A percentile compares a stretch with the other conserved stretches of the same genome.
Evolutionary conservation across 2,797 vertebrate species (phyloP).

Genomic region (Chaetodon trifasciatus): DNA sequence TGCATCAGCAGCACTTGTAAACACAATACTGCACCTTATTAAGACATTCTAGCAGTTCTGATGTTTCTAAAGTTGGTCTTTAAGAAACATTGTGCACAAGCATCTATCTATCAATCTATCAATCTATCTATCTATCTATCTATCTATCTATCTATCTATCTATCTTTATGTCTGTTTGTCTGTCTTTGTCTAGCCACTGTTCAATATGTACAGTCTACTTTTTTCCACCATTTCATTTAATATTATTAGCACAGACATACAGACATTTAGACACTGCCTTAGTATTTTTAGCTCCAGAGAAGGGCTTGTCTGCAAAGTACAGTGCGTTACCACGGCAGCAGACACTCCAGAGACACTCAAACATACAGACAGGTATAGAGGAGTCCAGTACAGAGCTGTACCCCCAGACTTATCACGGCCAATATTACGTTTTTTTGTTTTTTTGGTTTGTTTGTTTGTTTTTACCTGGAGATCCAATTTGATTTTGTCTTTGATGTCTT

Average conservation of each 20-base stretch:
- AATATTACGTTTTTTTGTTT: constrained; percentile 29
- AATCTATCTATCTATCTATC: not conserved
- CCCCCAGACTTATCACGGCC: constrained; percentile 31
- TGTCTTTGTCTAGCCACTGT: constrained; percentile 8
- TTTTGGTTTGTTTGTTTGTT: constrained; percentile 11
- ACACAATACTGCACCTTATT: too few relatives aligned
- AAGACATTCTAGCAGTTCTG: too few relatives aligned
- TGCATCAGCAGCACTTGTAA: too few relatives aligned
- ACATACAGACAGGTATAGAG: constrained; percentile 43
- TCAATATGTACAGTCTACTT: constrained; percentile 5
- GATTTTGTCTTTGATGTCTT: constrained; percentile 32
- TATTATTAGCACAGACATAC: constrained; percentile 27
- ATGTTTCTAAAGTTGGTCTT: too few relatives aligned
- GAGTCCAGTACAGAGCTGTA: constrained; percentile 17
- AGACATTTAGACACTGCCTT: constrained; percentile 47
- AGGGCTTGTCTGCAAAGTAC: constrained; percentile 36
- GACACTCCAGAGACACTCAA: constrained; percentile 67
- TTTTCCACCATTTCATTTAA: constrained; percentile 25
- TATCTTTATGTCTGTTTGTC: not conserved
- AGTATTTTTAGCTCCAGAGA: constrained; percentile 62
- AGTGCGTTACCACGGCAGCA: constrained; percentile 73
- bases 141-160: not conserved
- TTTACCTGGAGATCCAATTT: constrained; percentile 45
- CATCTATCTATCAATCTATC: not conserved
- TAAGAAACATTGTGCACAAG: too few relatives aligned